Conservation (phyloP, 2,113 vertebrate species). For the Propithecus coquereli region DNA sequence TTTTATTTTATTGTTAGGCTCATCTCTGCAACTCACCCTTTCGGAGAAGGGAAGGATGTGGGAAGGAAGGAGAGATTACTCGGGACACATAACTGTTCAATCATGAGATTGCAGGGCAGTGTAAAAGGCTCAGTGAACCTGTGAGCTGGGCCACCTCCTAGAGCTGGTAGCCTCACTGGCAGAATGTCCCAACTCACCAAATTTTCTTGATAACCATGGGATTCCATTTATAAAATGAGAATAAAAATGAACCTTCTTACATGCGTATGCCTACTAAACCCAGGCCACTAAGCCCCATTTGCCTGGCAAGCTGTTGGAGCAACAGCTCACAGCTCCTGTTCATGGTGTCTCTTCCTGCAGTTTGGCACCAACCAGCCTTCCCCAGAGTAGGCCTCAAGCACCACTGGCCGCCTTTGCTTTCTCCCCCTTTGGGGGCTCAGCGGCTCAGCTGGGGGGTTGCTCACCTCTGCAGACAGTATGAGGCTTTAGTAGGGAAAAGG, state of each 20-base stretch:
- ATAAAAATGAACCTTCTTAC: not conserved
- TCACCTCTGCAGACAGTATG: not conserved
- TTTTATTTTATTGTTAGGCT: not conserved
- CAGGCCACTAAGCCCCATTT: not conserved
- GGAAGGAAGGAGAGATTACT: not conserved
- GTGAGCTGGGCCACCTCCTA: not conserved
- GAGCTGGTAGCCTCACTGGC: not conserved
- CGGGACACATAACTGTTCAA: not conserved
- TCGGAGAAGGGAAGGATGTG: not conserved
- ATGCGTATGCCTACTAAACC: not conserved
- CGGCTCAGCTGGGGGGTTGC: not conserved
- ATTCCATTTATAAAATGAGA: not conserved
- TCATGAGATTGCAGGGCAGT: not conserved
- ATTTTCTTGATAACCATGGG: not conserved
- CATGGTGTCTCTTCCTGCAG: not conserved
- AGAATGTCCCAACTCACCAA: not conserved
- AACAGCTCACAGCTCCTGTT: not conserved
- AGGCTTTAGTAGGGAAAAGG: not conserved
- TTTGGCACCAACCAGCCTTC: not conserved
- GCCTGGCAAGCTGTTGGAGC: not conserved
- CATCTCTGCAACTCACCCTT: not conserved
- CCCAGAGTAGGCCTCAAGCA: not conserved
- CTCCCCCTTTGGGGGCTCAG: not conserved
- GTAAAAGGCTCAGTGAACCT: not conserved
- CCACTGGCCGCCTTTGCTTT: not conserved